Evolutionary conservation across 2,888 invertebrate species (phyloP).

Genomic region (Campaea margaritaria): DNA sequence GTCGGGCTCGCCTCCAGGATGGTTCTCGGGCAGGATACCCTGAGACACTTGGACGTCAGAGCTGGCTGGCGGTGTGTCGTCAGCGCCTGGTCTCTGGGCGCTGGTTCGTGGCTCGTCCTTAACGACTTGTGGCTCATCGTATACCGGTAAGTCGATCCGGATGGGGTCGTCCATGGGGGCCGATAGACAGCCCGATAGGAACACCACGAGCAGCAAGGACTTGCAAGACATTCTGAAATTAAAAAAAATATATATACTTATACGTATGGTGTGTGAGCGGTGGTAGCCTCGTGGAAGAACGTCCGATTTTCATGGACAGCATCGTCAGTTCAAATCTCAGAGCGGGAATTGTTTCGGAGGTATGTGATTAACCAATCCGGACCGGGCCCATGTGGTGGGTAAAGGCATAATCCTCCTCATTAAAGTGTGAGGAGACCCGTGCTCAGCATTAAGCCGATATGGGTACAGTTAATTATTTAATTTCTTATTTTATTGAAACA

Average conservation of each 20-base stretch:
- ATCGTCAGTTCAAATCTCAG: too few relatives aligned
- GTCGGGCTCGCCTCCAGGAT: conserved; percentile 56
- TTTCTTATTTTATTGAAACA: too few relatives aligned
- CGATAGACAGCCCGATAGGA: conserved; percentile 48
- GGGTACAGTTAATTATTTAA: too few relatives aligned
- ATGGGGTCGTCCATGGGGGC: conserved; percentile 72
- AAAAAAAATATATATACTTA: not conserved
- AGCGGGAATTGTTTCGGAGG: too few relatives aligned
- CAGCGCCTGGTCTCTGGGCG: conserved; percentile 56
- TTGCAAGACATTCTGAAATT: conserved; percentile 59
- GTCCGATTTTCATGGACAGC: too few relatives aligned
- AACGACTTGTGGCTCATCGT: conserved; percentile 58
- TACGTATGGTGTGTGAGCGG: too few relatives aligned
- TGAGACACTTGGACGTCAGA: conserved; percentile 46
- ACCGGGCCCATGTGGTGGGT: too few relatives aligned
- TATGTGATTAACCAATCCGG: too few relatives aligned
- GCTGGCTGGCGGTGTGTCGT: conserved; percentile 53
- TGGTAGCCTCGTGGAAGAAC: too few relatives aligned
- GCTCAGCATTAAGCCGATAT: too few relatives aligned
- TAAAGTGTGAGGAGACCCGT: too few relatives aligned
- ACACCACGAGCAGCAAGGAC: conserved; percentile 44
- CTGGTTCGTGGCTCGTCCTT: conserved; percentile 52
- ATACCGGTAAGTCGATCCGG: conserved; percentile 73
- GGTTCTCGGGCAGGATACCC: conserved; percentile 59
- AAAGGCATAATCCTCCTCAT: too few relatives aligned